Evolutionary conservation across 2,888 invertebrate genomes (phyloP), one percentile per base, ranked within the genome.

Genomic region (Mallateleia sp.): DNA sequence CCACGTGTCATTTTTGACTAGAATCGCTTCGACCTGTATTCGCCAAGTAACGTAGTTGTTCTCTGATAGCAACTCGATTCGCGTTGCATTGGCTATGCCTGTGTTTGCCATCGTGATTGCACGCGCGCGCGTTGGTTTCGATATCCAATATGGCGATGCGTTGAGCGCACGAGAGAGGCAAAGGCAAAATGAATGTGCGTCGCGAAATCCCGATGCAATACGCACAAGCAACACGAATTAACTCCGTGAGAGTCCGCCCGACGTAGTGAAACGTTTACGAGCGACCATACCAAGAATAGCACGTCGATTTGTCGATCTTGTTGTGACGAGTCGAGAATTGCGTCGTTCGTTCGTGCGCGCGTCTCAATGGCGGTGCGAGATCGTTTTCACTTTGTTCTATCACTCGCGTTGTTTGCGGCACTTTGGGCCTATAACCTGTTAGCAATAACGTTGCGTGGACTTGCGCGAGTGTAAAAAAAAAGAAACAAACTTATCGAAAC

Each of bases 11-110:
- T n/a, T 47, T 47, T 47, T 47, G 9, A 18, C 18, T 47, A 47
- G n/a, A n/a, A n/a, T n/a, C n/a, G n/a, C n/a, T n/a, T n/a, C n/a
- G n/a, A n/a, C n/a, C n/a, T n/a, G n/a, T n/a, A n/a, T n/a, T 18
- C 52, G 52, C 52, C 52, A 52, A 22, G 52, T 52, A 20, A 20
- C 52, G 11, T 52, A 52, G 22, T 52, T 52, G 52, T 22, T 9
- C 7, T 22, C 14, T 9, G 42, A 22, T 22, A 52, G 20, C 52
- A 20, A 11, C 22, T 52, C 52, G 52, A 52, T 20, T 18, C 52
- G 52, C 52, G 52, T 22, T 52, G 20, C 42, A 14, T 42, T 42
- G 42, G 42, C 42, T 42, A 42, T 42, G 42, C 42, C 42, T n/a
- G 42, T 14, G 42, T 42, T 42, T 42, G 42, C 42, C 42, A 42